Percentiles rank a stretch among this genome's conserved stretches.
Evolutionary conservation across 2,113 vertebrate genomes (phyloP).

Genomic region (Eleginops maclovinus): DNA sequence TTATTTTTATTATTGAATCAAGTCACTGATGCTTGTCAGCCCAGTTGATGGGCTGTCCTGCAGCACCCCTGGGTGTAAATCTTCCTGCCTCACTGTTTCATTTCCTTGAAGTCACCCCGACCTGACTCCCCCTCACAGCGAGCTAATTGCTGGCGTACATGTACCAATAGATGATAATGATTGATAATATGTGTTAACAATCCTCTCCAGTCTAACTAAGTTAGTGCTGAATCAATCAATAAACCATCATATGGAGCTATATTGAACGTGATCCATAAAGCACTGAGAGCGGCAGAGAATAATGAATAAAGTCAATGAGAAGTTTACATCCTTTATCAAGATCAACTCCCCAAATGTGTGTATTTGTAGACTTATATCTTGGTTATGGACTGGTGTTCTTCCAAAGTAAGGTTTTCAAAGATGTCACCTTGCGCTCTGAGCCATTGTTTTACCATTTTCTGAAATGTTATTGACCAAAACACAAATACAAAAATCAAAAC

Average conservation of each 20-base stretch:
- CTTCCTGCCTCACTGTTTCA: conserved; percentile 25
- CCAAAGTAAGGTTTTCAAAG: background rate
- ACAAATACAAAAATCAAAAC: too few species aligned
- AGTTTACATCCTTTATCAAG: background rate
- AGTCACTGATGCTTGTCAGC: background rate
- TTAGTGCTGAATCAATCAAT: background rate
- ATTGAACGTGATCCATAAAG: background rate
- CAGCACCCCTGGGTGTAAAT: conserved; percentile 18
- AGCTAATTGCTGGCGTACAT: background rate
- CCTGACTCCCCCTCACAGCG: background rate
- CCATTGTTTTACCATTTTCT: background rate
- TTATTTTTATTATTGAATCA: background rate
- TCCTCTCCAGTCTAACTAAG: background rate
- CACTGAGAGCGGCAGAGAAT: background rate
- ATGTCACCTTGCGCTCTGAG: background rate
- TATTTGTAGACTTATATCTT: background rate
- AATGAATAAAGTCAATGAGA: background rate
- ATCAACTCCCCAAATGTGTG: background rate
- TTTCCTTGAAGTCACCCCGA: conserved; percentile 2
- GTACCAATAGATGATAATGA: background rate
- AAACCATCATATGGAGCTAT: background rate
- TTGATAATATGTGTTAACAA: background rate
- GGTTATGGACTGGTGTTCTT: background rate
- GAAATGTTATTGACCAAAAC: background rate
- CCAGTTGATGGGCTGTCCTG: conserved; percentile 38